phyloP scores from a whole-genome alignment of 2,797 vertebrate species.

The Schizopygopsis malacanthus region DNA sequence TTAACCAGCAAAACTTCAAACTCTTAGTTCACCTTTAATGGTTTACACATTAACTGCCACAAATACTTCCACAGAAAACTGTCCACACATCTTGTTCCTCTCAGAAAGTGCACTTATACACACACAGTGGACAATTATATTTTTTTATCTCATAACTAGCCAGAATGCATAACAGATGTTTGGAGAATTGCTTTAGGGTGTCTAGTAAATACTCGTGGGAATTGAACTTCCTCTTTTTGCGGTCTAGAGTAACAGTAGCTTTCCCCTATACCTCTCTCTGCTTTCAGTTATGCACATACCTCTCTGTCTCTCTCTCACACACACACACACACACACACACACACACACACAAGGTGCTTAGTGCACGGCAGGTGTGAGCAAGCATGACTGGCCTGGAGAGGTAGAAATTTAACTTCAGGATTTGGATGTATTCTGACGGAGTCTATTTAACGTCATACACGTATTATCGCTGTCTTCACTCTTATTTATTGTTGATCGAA shows the following conservation, averaged over 20 bases:
- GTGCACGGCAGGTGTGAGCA: slow-evolving; percentile 18
- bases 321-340: neutral
- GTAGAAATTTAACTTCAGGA: neutral
- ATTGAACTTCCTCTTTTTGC: slow-evolving; percentile 52
- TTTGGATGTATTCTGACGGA: neutral
- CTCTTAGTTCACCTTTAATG: neutral
- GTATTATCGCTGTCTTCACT: neutral
- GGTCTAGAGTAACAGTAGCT: slow-evolving; percentile 45
- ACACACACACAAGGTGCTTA: slow-evolving; percentile 13
- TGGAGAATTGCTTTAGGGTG: slow-evolving; percentile 24
- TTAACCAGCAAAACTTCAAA: neutral
- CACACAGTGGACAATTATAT: neutral
- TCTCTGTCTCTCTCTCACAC: neutral
- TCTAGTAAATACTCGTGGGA: slow-evolving; percentile 29
- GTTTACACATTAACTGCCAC: neutral
- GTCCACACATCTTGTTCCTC: neutral
- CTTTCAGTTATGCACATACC: slow-evolving; percentile 8
- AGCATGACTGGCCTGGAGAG: neutral
- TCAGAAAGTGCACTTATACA: neutral
- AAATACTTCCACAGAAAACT: neutral
- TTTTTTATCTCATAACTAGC: neutral
- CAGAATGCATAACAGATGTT: slow-evolving; percentile 34
- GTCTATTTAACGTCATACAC: slow-evolving; percentile 13
- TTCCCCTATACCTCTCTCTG: slow-evolving; percentile 25
- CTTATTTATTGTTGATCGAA: neutral